Evolutionary conservation across 2,113 vertebrate species (phyloP).

Genomic region (Ornithorhynchus anatinus): DNA sequence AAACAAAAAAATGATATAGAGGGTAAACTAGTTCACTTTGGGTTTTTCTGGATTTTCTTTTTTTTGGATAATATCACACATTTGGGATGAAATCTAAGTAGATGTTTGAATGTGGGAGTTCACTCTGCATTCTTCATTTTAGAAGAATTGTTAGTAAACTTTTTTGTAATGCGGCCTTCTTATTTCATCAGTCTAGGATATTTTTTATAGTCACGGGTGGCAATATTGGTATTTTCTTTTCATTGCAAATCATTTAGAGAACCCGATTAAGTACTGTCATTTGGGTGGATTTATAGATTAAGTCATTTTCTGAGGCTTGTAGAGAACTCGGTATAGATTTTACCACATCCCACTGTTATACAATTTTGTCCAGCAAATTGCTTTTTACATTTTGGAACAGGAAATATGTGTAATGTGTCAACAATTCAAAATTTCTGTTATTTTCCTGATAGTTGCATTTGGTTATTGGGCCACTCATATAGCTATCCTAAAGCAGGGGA

Average conservation of each 20-base stretch:
- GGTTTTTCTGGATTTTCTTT: too few relatives aligned
- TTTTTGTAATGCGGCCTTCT: neutral
- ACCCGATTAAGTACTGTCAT: slow-evolving; percentile 43
- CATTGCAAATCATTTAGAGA: slow-evolving; percentile 54
- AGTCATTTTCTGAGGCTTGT: slow-evolving; percentile 37
- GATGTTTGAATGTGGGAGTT: too few relatives aligned
- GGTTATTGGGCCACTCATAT: slow-evolving; percentile 1
- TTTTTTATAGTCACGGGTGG: slow-evolving; percentile 33
- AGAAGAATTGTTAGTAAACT: too few relatives aligned
- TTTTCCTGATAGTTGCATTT: slow-evolving; percentile 8
- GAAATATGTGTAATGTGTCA: slow-evolving; percentile 27
- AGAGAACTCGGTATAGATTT: slow-evolving; percentile 35
- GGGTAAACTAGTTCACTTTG: too few relatives aligned
- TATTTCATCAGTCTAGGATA: neutral
- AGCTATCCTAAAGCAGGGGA: neutral
- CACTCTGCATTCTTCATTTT: too few relatives aligned
- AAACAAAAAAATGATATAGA: too few relatives aligned
- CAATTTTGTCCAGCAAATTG: slow-evolving; percentile 34
- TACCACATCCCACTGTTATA: slow-evolving; percentile 20
- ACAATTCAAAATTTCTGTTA: slow-evolving; percentile 21
- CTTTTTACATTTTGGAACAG: slow-evolving; percentile 4
- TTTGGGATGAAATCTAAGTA: too few relatives aligned
- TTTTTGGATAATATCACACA: too few relatives aligned
- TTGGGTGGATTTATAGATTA: slow-evolving; percentile 39
- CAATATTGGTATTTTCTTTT: slow-evolving; percentile 32